Evolutionary conservation across 2,113 vertebrate genomes (phyloP).

Genomic region (Poeciliopsis prolifica): DNA sequence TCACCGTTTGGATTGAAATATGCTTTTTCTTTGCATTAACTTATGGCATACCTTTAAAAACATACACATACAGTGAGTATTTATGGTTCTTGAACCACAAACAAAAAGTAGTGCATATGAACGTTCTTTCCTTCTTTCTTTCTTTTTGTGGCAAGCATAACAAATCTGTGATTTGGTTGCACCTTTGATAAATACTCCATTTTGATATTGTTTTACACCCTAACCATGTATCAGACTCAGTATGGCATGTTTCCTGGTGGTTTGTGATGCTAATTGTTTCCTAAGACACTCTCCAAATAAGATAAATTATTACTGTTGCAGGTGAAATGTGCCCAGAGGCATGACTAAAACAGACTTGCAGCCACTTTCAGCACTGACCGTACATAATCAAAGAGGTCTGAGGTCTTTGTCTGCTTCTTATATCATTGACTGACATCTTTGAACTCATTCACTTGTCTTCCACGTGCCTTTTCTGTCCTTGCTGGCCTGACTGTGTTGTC

Average conservation of each 20-base stretch:
- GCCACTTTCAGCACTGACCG: background rate
- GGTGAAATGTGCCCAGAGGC: background rate
- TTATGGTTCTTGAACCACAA: too few relatives aligned
- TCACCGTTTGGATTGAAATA: too few relatives aligned
- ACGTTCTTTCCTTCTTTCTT: background rate
- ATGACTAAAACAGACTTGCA: background rate
- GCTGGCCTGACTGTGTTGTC: background rate
- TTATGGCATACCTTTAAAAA: too few relatives aligned
- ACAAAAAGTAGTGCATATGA: too few relatives aligned
- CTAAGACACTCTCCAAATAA: background rate
- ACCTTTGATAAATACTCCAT: background rate
- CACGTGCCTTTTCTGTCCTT: constrained; percentile 1
- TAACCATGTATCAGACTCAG: background rate
- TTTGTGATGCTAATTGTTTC: background rate
- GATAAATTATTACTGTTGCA: background rate
- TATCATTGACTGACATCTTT: background rate
- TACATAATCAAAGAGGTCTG: background rate
- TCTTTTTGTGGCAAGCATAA: background rate
- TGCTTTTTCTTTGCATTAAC: too few relatives aligned
- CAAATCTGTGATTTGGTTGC: background rate
- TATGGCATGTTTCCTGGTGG: background rate
- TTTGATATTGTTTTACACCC: background rate
- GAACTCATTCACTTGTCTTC: constrained; percentile 2
- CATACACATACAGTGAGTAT: too few relatives aligned
- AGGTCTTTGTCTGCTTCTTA: constrained; percentile 3